Percentiles rank a stretch among this genome's conserved stretches.
These are phyloP conservation scores for Noctua janthina DNA, from an alignment of 2,888 invertebrate genomes.

Conservation along the genomic window DNA sequence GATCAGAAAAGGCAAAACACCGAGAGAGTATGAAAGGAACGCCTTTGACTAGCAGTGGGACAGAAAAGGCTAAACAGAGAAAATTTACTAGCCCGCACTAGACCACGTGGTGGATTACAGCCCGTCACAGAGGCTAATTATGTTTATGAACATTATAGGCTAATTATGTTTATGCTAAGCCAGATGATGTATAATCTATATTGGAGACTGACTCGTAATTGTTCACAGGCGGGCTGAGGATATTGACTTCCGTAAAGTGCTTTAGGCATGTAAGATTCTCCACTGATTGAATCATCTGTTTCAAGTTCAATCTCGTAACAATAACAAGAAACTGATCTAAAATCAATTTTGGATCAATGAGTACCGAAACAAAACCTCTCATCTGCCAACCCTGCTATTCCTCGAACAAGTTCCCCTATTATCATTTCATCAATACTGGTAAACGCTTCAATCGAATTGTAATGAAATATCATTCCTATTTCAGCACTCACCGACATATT, in stretches of 20 bases:
- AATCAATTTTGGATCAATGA: slow-evolving; percentile 7
- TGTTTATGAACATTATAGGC: not conserved
- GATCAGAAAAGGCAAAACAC: too few relatives aligned
- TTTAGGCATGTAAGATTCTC: not conserved
- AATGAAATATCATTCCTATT: slow-evolving; percentile 51
- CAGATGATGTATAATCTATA: not conserved
- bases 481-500: slow-evolving; percentile 25
- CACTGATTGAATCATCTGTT: not conserved
- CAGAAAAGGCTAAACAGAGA: too few relatives aligned
- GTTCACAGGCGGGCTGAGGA: not conserved
- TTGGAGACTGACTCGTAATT: not conserved
- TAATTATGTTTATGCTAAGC: not conserved
- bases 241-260: not conserved
- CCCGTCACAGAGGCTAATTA: not conserved
- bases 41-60: too few relatives aligned
- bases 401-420: slow-evolving; percentile 28
- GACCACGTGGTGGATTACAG: not conserved
- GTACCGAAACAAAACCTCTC: not conserved
- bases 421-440: slow-evolving; percentile 54
- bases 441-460: slow-evolving; percentile 44
- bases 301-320: slow-evolving; percentile 13
- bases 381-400: not conserved
- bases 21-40: too few relatives aligned
- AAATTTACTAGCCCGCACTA: not conserved
- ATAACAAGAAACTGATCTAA: slow-evolving; percentile 5